Evolutionary conservation across 2,888 invertebrate genomes (phyloP), one percentile per base, ranked within the genome.

Genomic region (Petrolisthes cinctipes): DNA sequence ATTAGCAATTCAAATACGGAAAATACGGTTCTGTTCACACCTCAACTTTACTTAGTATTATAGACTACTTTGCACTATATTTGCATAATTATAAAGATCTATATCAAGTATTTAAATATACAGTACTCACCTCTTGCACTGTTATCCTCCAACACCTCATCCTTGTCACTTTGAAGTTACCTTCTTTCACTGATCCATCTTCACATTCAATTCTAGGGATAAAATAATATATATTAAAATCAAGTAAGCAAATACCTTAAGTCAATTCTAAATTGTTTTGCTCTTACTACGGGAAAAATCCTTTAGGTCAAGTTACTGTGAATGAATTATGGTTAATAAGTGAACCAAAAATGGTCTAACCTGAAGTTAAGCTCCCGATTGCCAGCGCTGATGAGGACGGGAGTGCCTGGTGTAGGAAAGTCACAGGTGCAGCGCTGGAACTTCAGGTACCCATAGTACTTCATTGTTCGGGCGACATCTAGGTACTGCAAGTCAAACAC

Each of bases 81-180:
- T 37, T 37, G 37, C 37, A 37, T 37, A 37, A 37, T 37, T 37
- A 37, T 37, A 37, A 37, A 37, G 0, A 37, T 37, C 37, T 37
- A 37, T 37, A 37, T 2, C 37, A 37, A 37, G 2, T 37, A 37
- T 37, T 37, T 37, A 37, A 37, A 37, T 37, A 37, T 14, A 20
- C 53, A 88, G 75, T 83, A 92, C 94, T 94, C 93, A 96, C 96
- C 92, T 96, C 96, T 91, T 96, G 94, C 1, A 97, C 97, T 37
- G 97, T 98, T 81, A 99, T 97, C 91, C 99, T 95, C 99, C 99
- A 99, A 92, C 98, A 98, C 88, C 97, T 95, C 96, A 99, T 99
- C 91, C 99, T 94, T 0, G 98, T 99, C 71, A 99, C 97, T 93
- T 97, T 97, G 93, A 98, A 99, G 92, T 95, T 95, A 81, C 96